These are phyloP conservation scores for Dufourea novaeangliae DNA, from an alignment of 1,140 invertebrate genomes.

Conservation along the genomic window DNA sequence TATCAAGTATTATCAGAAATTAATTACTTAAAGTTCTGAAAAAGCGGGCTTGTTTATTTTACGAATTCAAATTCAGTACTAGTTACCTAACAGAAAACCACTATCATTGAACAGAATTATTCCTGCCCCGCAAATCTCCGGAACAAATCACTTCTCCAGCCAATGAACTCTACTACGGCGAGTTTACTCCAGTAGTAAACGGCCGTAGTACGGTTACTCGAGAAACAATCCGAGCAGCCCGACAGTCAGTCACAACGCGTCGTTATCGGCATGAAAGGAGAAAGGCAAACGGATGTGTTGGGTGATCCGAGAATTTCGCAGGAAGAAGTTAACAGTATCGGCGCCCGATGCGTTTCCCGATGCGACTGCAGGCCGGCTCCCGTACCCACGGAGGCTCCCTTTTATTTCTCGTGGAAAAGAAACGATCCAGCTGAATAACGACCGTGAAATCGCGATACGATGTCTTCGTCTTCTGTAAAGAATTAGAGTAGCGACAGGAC, in stretches of 20 bases:
- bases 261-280: constrained; percentile 1
- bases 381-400: constrained; percentile 53
- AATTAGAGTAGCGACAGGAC: constrained; percentile 45
- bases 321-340: constrained; percentile 59
- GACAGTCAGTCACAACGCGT: neutral
- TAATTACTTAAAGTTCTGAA: too few species aligned
- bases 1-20: too few species aligned
- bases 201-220: too few species aligned
- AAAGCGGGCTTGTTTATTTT: too few species aligned
- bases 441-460: constrained; percentile 63
- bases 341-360: constrained; percentile 26
- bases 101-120: too few species aligned
- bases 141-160: neutral
- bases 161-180: neutral
- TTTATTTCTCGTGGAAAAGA: constrained; percentile 43
- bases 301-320: constrained; percentile 49
- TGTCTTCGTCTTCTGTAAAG: constrained; percentile 55
- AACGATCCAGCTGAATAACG: constrained; percentile 59
- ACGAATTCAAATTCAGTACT: too few species aligned
- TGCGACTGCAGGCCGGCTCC: constrained; percentile 49
- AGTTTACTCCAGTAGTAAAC: too few species aligned
- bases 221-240: neutral
- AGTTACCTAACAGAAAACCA: too few species aligned
- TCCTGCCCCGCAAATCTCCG: too few species aligned
- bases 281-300: constrained; percentile 7